These are phyloP conservation scores for Phrixothrix hirtus DNA, from an alignment of 2,888 invertebrate species.

Conservation along the genomic window DNA sequence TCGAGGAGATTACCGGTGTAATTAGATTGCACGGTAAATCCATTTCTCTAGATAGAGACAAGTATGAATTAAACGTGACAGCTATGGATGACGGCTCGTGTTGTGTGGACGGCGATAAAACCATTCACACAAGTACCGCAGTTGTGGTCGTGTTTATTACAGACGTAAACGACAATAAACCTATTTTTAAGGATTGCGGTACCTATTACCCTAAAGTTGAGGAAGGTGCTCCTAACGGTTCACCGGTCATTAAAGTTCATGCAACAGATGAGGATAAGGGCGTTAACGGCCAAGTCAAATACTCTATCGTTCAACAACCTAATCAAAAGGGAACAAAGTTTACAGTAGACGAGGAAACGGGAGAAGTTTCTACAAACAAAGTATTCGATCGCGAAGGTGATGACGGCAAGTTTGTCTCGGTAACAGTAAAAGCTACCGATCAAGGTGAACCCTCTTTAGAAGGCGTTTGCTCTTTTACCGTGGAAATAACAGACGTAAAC, in stretches of 20 bases:
- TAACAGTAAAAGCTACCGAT: conserved; percentile 97
- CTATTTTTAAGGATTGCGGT: conserved; percentile 91
- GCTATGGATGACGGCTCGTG: conserved; percentile 98
- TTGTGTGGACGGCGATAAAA: conserved; percentile 85
- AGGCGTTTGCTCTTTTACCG: conserved; percentile 97
- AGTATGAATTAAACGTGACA: conserved; percentile 95
- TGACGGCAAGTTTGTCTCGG: conserved; percentile 93
- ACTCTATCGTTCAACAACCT: conserved; percentile 95
- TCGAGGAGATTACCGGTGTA: conserved; percentile 93
- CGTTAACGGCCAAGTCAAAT: conserved; percentile 92
- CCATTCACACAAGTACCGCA: conserved; percentile 90
- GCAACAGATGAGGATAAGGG: conserved; percentile 97
- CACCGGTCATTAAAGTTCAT: conserved; percentile 88
- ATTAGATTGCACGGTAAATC: conserved; percentile 86
- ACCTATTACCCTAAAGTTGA: conserved; percentile 93
- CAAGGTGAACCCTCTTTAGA: conserved; percentile 97
- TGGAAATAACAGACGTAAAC: conserved; percentile 96
- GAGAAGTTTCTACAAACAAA: conserved; percentile 92
- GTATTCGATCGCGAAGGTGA: conserved; percentile 97
- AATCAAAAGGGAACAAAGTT: conserved; percentile 95
- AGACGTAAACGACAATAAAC: conserved; percentile 96
- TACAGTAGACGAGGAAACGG: conserved; percentile 93
- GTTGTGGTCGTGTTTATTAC: conserved; percentile 96
- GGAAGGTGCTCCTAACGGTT: conserved; percentile 92
- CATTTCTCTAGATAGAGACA: conserved; percentile 87